These are phyloP conservation scores for Aldrovandia affinis DNA, from an alignment of 2,797 vertebrate species.

Conservation along the genomic window DNA sequence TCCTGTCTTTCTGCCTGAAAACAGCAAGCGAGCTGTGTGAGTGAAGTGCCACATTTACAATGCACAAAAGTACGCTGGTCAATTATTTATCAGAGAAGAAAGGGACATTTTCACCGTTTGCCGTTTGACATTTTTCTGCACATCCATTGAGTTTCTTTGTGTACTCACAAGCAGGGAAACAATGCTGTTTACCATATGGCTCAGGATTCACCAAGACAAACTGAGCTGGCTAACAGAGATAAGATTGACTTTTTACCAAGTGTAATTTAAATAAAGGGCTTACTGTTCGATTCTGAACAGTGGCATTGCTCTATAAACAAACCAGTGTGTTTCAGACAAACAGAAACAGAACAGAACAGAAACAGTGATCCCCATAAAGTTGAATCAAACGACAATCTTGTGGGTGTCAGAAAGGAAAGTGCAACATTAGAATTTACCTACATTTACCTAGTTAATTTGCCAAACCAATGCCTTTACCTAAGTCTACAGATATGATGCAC, in stretches of 20 bases:
- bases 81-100: neutral
- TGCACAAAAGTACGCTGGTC: neutral
- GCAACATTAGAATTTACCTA: neutral
- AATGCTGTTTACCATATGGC: neutral
- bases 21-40: neutral
- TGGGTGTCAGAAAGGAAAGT: neutral
- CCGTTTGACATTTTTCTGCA: neutral
- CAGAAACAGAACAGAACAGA: neutral
- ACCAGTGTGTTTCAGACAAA: neutral
- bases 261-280: neutral
- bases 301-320: neutral
- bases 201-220: neutral
- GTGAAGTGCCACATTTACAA: neutral
- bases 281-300: neutral
- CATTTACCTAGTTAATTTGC: neutral
- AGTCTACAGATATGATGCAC: neutral
- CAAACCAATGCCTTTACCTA: neutral
- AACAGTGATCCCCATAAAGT: neutral
- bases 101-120: neutral
- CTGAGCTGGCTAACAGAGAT: neutral
- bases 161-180: neutral
- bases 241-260: neutral
- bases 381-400: neutral
- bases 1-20: neutral
- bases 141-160: neutral